Percentiles rank a stretch among this genome's conserved stretches.
These are phyloP conservation scores for Hippopotamyrus pictus DNA, from an alignment of 2,797 vertebrate species.

Conservation along the genomic window DNA sequence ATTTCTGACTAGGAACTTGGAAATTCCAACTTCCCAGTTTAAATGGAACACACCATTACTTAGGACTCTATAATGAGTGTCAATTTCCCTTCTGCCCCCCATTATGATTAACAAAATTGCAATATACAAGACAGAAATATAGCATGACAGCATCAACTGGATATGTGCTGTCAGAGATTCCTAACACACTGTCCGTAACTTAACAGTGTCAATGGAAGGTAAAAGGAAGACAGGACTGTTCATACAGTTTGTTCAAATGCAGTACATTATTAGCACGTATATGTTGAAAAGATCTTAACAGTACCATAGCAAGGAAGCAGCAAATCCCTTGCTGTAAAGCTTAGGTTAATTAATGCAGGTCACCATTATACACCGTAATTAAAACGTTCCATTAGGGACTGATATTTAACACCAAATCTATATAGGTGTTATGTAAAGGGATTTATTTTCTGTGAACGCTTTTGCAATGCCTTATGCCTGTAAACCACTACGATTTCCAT, in stretches of 20 bases:
- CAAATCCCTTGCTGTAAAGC: constrained; percentile 22
- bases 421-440: neutral
- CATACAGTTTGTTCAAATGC: neutral
- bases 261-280: neutral
- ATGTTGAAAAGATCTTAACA: neutral
- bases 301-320: neutral
- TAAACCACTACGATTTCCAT: neutral
- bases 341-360: constrained; percentile 40
- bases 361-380: constrained; percentile 47
- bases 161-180: neutral
- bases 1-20: neutral
- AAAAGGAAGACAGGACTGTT: neutral
- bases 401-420: neutral
- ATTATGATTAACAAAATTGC: neutral
- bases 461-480: neutral
- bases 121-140: neutral
- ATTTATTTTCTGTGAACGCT: neutral
- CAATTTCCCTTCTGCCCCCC: neutral
- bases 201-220: neutral
- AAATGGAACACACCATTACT: neutral
- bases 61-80: neutral
- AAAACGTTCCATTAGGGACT: constrained; percentile 31
- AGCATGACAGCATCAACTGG: neutral
- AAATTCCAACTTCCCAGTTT: neutral
- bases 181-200: neutral